Conservation (phyloP, 2,113 vertebrate species). For the Sinocyclocheilus anshuiensis region DNA sequence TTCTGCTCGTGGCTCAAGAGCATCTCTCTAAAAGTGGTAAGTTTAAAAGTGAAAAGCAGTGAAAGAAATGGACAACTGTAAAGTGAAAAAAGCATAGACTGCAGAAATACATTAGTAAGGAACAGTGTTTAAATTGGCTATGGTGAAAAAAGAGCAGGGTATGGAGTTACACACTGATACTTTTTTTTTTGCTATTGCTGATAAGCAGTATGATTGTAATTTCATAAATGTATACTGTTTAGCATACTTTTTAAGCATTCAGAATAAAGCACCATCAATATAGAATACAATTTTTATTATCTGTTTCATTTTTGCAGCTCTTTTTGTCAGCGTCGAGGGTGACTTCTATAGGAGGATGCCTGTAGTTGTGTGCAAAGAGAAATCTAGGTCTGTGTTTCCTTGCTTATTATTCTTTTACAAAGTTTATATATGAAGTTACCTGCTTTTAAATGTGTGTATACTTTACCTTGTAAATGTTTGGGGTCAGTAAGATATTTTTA, state of each 20-base stretch:
- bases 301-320: slow-evolving; percentile 70
- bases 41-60: slow-evolving; percentile 58
- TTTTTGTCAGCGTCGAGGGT: slow-evolving; percentile 85
- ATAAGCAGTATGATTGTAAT: neutral
- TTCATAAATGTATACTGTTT: neutral
- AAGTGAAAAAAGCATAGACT: neutral
- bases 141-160: neutral
- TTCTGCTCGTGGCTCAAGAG: slow-evolving; percentile 90
- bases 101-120: no score
- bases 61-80: neutral
- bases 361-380: slow-evolving; percentile 91
- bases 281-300: neutral
- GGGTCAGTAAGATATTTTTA: neutral
- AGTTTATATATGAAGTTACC: neutral
- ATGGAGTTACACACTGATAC: neutral
- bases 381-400: slow-evolving; percentile 78
- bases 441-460: neutral
- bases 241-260: neutral
- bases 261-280: neutral
- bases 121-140: slow-evolving; percentile 4
- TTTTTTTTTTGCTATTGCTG: neutral
- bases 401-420: neutral
- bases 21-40: slow-evolving; percentile 86
- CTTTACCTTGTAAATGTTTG: neutral
- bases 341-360: slow-evolving; percentile 93